Evolutionary conservation across 2,888 invertebrate species (phyloP).

Genomic region (Philonicus albiceps): DNA sequence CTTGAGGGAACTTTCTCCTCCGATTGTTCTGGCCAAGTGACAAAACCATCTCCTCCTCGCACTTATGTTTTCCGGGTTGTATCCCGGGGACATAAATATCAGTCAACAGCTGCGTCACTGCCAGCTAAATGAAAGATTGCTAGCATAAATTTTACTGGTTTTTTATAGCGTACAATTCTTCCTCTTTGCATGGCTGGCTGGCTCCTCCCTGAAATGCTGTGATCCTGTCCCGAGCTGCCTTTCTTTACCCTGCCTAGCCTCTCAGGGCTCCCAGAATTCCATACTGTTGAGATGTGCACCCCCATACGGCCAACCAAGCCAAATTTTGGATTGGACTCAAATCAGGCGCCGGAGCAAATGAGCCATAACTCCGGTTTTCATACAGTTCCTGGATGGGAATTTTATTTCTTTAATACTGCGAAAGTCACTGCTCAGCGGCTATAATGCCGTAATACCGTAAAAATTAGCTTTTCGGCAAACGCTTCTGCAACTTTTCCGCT

Average conservation of each 20-base stretch:
- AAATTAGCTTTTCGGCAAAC: neutral
- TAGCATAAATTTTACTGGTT: constrained; percentile 35
- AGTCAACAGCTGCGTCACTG: constrained; percentile 40
- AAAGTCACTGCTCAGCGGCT: neutral
- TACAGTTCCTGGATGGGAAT: constrained; percentile 10
- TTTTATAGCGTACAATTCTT: constrained; percentile 28
- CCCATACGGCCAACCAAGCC: neutral
- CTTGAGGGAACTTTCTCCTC: constrained; percentile 36
- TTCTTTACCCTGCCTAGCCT: neutral
- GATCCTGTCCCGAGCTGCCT: neutral
- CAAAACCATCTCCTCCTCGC: constrained; percentile 38
- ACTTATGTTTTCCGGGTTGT: constrained; percentile 43
- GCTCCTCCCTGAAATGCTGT: neutral
- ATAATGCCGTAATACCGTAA: neutral
- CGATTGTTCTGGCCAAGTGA: constrained; percentile 41
- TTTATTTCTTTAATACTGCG: constrained; percentile 19
- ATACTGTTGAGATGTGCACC: neutral
- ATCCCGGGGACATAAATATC: constrained; percentile 35
- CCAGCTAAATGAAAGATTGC: constrained; percentile 38
- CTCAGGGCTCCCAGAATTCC: neutral
- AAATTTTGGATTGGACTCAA: constrained; percentile 17
- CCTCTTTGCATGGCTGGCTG: neutral
- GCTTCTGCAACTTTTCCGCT: neutral
- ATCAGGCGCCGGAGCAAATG: constrained; percentile 11
- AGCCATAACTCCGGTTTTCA: constrained; percentile 21